Evolutionary conservation across 2,113 vertebrate species (phyloP), one percentile per base, ranked within the genome.

Genomic region (Eulacestoma nigropectus): DNA sequence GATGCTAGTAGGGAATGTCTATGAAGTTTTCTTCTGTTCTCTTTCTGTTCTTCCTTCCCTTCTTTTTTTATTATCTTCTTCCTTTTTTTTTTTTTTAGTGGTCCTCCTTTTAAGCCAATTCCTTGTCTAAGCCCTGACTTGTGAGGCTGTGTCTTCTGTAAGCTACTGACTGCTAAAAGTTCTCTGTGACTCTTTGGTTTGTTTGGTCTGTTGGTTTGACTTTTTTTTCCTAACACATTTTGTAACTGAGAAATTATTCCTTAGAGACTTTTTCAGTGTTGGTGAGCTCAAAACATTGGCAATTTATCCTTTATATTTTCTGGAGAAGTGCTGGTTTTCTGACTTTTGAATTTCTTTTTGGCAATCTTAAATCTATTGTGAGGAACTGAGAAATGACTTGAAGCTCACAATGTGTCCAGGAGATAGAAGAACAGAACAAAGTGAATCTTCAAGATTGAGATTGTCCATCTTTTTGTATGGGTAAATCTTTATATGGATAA

Each of bases 41-140:
- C 25, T 23, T 62, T 41, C 14, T 50, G 4, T 73, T 88, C 59
- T 67, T 25, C 11, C 21, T 9, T 22, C 5, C 7, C 3, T 6
- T 5, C 0, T 39, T 29, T 23, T 27, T 8, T n/a, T 10, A 2
- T 13, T 52, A 0, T 52, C 5, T 47, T 39, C n/a, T n/a, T n/a
- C n/a, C n/a, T 1, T 37, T 47, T 53, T 85, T 76, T 56, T 56
- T n/a, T 7, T 30, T 26, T 50, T 5, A 33, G 3, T 16, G 4
- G 6, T 46, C 6, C 4, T 57, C 1, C 14, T 49, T 77, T 77
- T 39, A 52, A 78, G 6, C 8, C 32, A 82, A 7, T 75, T 85
- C 25, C 15, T 65, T 37, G 7, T 30, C 26, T 75, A 63, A 63
- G 11, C n/a, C 47, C 4, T 8, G 23, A 55, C 7, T n/a, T 78